phyloP scores from a whole-genome alignment of 1,140 invertebrate species.

The Rhynchophorus ferrugineus region DNA sequence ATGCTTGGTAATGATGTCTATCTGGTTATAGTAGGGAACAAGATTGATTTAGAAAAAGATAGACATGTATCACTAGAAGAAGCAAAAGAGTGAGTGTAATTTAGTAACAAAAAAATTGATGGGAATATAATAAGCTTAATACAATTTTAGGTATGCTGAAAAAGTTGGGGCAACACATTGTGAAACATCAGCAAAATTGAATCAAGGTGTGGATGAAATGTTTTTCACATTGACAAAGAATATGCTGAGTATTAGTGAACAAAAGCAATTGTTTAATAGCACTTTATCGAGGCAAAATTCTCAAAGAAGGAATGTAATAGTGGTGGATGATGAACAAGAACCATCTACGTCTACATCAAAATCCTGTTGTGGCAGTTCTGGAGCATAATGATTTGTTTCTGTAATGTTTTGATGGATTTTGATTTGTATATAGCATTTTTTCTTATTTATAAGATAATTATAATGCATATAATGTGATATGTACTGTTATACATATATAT shows the following conservation, averaged over 20 bases:
- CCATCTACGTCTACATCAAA: slow-evolving; percentile 2
- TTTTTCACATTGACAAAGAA: slow-evolving; percentile 77
- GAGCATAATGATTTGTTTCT: not conserved
- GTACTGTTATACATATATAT: too few relatives aligned
- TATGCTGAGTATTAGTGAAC: slow-evolving; percentile 52
- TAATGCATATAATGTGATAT: too few relatives aligned
- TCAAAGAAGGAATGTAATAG: slow-evolving; percentile 50
- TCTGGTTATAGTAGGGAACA: slow-evolving; percentile 94
- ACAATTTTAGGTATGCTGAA: slow-evolving; percentile 65
- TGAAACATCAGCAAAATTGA: slow-evolving; percentile 92
- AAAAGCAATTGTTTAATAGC: slow-evolving; percentile 41
- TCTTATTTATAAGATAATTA: too few relatives aligned
- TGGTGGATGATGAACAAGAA: slow-evolving; percentile 52
- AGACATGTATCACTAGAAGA: slow-evolving; percentile 75
- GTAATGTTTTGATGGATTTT: too few relatives aligned
- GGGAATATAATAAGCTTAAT: slow-evolving; percentile 1
- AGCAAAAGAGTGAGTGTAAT: slow-evolving; percentile 71
- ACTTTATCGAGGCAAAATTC: slow-evolving; percentile 46
- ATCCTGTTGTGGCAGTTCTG: slow-evolving; percentile 5
- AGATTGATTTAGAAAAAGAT: slow-evolving; percentile 91
- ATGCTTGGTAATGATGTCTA: slow-evolving; percentile 92
- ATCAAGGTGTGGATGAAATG: slow-evolving; percentile 87
- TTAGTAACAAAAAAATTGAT: too few relatives aligned
- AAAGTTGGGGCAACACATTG: slow-evolving; percentile 92
- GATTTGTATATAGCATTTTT: too few relatives aligned